phyloP scores from a whole-genome alignment of 2,113 vertebrate species.

The Otus sunia region DNA sequence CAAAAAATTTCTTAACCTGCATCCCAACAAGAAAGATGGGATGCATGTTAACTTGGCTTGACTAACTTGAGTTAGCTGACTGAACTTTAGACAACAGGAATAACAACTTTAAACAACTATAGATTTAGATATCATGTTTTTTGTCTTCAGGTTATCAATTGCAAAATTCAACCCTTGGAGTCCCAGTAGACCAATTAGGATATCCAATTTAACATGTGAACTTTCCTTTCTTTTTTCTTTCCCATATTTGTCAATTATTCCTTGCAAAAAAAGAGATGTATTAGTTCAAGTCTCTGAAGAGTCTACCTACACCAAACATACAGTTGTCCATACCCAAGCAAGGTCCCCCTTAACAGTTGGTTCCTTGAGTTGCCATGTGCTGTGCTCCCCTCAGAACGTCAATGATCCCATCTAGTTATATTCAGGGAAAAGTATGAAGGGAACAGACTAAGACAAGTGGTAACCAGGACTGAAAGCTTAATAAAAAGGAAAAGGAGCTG shows the following conservation, averaged over 20 bases:
- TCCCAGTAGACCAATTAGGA: not conserved
- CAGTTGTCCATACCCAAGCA: not conserved
- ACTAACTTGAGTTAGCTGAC: not conserved
- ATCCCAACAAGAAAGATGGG: not conserved
- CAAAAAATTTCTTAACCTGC: not conserved
- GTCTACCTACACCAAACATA: not conserved
- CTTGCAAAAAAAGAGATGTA: not conserved
- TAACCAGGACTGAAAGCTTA: not conserved
- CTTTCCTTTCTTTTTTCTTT: not conserved
- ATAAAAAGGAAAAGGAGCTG: not conserved
- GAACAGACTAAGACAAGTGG: not conserved
- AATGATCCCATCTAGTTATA: not conserved
- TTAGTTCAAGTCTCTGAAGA: not conserved
- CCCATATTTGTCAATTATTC: not conserved
- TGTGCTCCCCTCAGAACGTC: not conserved
- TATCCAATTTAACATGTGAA: not conserved
- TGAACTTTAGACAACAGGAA: not conserved
- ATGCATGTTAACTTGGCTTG: not conserved
- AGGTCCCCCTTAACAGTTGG: not conserved
- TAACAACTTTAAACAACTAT: not conserved
- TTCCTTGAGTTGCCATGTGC: not conserved
- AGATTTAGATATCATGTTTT: not conserved
- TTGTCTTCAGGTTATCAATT: not conserved
- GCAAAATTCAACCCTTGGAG: not conserved
- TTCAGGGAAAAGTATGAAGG: not conserved